These are phyloP conservation scores for Ptychobarbus kaznakovi DNA, from an alignment of 2,797 vertebrate genomes.

Conservation along the genomic window DNA sequence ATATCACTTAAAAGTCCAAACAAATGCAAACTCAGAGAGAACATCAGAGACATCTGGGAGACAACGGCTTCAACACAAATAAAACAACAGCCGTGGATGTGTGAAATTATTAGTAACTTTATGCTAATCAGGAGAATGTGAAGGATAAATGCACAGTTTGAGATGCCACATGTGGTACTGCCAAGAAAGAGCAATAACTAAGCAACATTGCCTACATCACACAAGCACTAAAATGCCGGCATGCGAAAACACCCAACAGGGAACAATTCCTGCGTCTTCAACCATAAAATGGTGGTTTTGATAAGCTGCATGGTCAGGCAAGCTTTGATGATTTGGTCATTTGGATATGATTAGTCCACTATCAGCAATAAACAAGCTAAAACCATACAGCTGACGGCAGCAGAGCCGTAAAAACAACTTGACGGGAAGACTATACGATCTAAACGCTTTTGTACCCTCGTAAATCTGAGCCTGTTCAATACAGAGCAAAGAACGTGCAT, in stretches of 20 bases:
- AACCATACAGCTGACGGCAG: conserved; percentile 40
- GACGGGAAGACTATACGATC: conserved; percentile 30
- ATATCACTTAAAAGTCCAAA: conserved; percentile 77
- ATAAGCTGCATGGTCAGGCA: conserved; percentile 43
- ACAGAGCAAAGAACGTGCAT: background rate
- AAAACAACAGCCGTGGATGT: conserved; percentile 32
- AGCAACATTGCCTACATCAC: conserved; percentile 27
- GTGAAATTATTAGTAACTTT: conserved; percentile 41
- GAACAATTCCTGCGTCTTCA: conserved; percentile 47
- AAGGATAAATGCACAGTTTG: conserved; percentile 37
- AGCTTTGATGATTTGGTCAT: conserved; percentile 52
- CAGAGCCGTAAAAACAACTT: conserved; percentile 25
- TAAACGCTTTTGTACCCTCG: conserved; percentile 22
- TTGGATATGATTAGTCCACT: conserved; percentile 51
- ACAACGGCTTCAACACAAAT: conserved; percentile 36
- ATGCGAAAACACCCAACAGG: conserved; percentile 37
- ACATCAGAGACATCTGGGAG: conserved; percentile 78
- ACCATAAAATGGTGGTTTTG: conserved; percentile 45
- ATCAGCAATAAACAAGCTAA: conserved; percentile 52
- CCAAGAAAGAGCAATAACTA: conserved; percentile 36
- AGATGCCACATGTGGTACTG: conserved; percentile 19
- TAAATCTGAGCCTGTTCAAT: conserved; percentile 36
- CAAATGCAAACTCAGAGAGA: conserved; percentile 50
- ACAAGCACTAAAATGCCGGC: conserved; percentile 5
- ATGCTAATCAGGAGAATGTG: conserved; percentile 20